Evolutionary conservation across 2,888 invertebrate species (phyloP).

Genomic region (Spodoptera picta): DNA sequence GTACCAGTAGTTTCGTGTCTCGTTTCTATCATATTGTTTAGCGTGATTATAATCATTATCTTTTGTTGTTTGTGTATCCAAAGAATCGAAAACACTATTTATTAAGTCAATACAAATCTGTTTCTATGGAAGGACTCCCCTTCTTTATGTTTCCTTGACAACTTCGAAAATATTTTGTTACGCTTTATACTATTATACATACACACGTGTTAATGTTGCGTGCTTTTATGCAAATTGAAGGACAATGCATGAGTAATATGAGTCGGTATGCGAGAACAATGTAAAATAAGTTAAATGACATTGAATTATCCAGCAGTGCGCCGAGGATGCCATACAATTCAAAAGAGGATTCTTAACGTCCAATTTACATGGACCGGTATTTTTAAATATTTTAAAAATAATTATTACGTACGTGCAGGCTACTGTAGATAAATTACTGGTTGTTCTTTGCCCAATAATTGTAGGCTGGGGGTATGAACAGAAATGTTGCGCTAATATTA

Average conservation of each 20-base stretch:
- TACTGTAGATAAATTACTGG: constrained; percentile 76
- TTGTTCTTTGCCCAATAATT: constrained; percentile 74
- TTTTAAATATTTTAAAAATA: constrained; percentile 73
- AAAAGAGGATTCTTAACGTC: constrained; percentile 36
- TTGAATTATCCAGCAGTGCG: constrained; percentile 35
- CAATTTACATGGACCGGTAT: constrained; percentile 51
- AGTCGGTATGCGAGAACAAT: constrained; percentile 37
- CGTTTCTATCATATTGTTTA: too few relatives aligned
- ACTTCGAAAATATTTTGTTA: constrained; percentile 10
- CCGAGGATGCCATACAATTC: constrained; percentile 34
- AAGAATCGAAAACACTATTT: constrained; percentile 3
- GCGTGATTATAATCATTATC: background rate
- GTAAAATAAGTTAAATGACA: constrained; percentile 32
- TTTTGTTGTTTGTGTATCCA: background rate
- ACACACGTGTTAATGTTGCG: constrained; percentile 42
- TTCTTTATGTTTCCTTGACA: background rate
- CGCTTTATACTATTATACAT: constrained; percentile 3
- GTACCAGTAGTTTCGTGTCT: too few relatives aligned
- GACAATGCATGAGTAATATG: constrained; percentile 44
- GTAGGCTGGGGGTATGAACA: constrained; percentile 70
- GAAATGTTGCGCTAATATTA: constrained; percentile 73
- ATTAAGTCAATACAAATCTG: constrained; percentile 47
- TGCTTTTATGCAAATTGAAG: constrained; percentile 29
- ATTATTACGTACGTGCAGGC: constrained; percentile 72
- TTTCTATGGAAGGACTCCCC: constrained; percentile 34